phyloP scores from a whole-genome alignment of 2,888 invertebrate species.

The Platycheirus albimanus region DNA sequence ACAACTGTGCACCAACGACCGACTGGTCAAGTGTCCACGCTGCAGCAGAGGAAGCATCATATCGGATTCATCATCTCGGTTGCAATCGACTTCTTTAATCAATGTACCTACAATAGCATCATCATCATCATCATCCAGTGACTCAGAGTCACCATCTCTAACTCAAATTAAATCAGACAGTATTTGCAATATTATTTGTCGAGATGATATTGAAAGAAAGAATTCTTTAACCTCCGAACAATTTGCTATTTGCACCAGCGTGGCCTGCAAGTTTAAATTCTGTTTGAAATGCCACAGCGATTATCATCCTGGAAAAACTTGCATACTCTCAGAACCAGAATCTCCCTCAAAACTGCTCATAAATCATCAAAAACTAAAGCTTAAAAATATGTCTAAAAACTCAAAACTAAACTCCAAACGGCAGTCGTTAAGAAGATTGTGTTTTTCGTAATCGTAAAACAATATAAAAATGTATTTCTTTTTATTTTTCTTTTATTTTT shows the following conservation, averaged over 20 bases:
- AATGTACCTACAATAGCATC: constrained; percentile 9
- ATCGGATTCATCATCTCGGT: constrained; percentile 24
- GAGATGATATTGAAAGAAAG: not conserved
- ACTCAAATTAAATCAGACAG: constrained; percentile 13
- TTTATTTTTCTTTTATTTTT: constrained; percentile 28
- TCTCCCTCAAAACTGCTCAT: constrained; percentile 79
- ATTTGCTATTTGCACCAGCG: constrained; percentile 75
- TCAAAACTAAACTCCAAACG: constrained; percentile 53
- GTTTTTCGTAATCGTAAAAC: constrained; percentile 59
- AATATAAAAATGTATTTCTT: not conserved
- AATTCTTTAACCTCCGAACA: not conserved
- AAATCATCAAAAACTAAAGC: constrained; percentile 75
- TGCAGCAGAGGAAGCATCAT: constrained; percentile 55
- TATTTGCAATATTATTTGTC: constrained; percentile 7
- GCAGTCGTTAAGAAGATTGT: constrained; percentile 61
- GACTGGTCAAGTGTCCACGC: constrained; percentile 59
- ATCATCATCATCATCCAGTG: constrained; percentile 7
- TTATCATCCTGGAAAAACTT: constrained; percentile 78
- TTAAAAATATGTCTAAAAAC: constrained; percentile 36
- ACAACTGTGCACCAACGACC: constrained; percentile 41
- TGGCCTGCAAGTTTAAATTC: constrained; percentile 77
- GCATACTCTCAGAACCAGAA: constrained; percentile 77
- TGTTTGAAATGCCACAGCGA: constrained; percentile 77
- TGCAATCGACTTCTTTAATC: not conserved
- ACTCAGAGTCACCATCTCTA: constrained; percentile 21